A percentile compares a stretch with the other conserved stretches of the same genome.
phyloP scores from a whole-genome alignment of 2,113 vertebrate genomes.

The Lepidothrix coronata region DNA sequence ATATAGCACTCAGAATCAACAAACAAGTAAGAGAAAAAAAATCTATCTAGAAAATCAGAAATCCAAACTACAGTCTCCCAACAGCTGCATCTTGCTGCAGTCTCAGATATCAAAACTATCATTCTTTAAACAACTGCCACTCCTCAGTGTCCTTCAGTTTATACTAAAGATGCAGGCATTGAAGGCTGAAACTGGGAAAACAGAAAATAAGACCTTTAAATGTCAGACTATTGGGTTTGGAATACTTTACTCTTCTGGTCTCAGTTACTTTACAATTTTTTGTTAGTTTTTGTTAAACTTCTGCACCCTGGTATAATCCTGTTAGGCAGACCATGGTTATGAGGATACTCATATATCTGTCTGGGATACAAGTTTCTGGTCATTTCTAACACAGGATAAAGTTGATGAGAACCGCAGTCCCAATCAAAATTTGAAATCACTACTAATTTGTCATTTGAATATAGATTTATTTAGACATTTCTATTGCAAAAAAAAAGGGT shows the following conservation, averaged over 20 bases:
- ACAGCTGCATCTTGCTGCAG: not conserved
- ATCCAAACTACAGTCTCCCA: not conserved
- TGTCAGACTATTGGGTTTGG: not conserved
- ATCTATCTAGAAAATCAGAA: not conserved
- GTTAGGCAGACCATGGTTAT: not conserved
- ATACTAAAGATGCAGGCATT: not conserved
- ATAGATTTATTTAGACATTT: not conserved
- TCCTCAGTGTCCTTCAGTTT: not conserved
- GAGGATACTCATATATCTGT: not conserved
- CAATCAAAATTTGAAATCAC: not conserved
- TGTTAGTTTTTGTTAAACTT: not conserved
- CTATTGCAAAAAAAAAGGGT: not conserved
- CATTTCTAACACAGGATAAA: not conserved
- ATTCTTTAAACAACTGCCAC: not conserved
- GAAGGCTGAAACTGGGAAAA: not conserved
- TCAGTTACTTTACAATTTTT: not conserved
- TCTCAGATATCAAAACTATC: not conserved
- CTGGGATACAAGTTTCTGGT: not conserved
- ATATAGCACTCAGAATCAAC: not conserved
- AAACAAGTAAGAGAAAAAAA: not conserved
- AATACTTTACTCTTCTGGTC: not conserved
- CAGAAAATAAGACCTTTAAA: not conserved
- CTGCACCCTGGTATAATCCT: not conserved
- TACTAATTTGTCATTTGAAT: not conserved
- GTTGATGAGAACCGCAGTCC: not conserved